Percentiles rank a stretch among this genome's conserved stretches.
These are phyloP conservation scores for Tetramorium alpestre DNA, from an alignment of 1,140 invertebrate genomes.

Conservation along the genomic window DNA sequence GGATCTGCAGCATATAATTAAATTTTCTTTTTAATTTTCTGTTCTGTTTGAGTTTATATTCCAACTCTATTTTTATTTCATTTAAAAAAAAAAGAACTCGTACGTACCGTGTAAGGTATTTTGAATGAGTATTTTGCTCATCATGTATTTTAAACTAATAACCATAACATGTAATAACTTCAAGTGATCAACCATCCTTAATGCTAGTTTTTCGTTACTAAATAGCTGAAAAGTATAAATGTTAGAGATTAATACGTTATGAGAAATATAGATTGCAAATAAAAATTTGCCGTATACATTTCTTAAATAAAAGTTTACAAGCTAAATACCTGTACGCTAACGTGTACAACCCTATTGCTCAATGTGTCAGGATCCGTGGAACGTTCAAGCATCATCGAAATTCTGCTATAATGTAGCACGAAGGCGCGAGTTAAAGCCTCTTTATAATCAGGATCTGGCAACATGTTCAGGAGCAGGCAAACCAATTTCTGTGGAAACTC, in stretches of 20 bases:
- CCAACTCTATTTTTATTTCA: slow-evolving; percentile 18
- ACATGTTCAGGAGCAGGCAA: slow-evolving; percentile 97
- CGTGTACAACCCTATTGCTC: slow-evolving; percentile 98
- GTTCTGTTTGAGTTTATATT: not conserved
- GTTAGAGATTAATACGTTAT: not conserved
- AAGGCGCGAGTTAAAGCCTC: slow-evolving; percentile 97
- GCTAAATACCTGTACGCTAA: slow-evolving; percentile 92
- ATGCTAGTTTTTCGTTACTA: slow-evolving; percentile 96
- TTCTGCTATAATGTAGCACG: slow-evolving; percentile 97
- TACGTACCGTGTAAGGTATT: slow-evolving; percentile 93
- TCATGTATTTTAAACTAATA: slow-evolving; percentile 96
- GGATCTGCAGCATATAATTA: slow-evolving; percentile 87
- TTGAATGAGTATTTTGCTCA: slow-evolving; percentile 95
- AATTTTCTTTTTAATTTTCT: not conserved
- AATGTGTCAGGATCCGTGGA: slow-evolving; percentile 95
- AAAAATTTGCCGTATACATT: not conserved
- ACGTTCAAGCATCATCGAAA: slow-evolving; percentile 95
- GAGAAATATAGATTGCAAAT: slow-evolving; percentile 75
- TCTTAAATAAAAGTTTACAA: slow-evolving; percentile 14
- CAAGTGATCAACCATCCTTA: slow-evolving; percentile 95
- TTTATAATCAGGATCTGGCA: slow-evolving; percentile 98
- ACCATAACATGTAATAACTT: slow-evolving; percentile 98
- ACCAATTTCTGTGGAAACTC: slow-evolving; percentile 99
- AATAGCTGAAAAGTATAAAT: slow-evolving; percentile 88
- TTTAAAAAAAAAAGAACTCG: not conserved